Evolutionary conservation across 2,888 invertebrate species (phyloP), one percentile per base, ranked within the genome.

Genomic region (Mamestra brassicae): DNA sequence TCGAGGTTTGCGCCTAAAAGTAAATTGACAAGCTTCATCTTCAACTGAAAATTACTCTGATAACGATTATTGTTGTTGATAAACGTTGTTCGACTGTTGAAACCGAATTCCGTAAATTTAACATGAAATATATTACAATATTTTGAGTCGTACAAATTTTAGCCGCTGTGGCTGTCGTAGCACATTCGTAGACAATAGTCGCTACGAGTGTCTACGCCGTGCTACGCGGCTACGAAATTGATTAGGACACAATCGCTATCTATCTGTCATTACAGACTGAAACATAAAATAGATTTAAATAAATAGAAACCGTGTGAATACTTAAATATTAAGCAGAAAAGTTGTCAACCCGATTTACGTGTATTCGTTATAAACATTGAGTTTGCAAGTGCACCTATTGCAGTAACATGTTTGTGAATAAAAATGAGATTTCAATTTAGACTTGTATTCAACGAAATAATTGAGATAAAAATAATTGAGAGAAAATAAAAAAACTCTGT

Each of bases 141-240:
- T 26, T 26, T 26, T 26, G 26, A 26, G 26, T 26, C 26, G 26
- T 26, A 26, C 26, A 26, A 26, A 42, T 42, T 42, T 6, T 42
- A 38, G n/a, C 6, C n/a, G n/a, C 3, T 34, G 11, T 50, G 42
- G 11, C 11, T 63, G 63, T 58, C 38, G 79, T 78, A 79, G 63
- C n/a, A 47, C 2, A 42, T 34, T 72, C 52, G 52, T 63, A 79
- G 69, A 13, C 15, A 8, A 15, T 50, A 8, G 17, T 11, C 36
- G 63, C 47, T 79, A 64, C 72, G 63, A 79, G 38, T 50, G 45
- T 15, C 45, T 66, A 66, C 57, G 47, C 42, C n/a, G 17, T 74
- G 62, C 80, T 66, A 74, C 65, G 74, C 50, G 4, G 47, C 47
- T 65, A 52, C 36, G 45, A 57, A 52, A 57, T 57, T 77, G n/a